Conservation (phyloP, 2,888 invertebrate species). For the Chloroclystis v-ata region DNA sequence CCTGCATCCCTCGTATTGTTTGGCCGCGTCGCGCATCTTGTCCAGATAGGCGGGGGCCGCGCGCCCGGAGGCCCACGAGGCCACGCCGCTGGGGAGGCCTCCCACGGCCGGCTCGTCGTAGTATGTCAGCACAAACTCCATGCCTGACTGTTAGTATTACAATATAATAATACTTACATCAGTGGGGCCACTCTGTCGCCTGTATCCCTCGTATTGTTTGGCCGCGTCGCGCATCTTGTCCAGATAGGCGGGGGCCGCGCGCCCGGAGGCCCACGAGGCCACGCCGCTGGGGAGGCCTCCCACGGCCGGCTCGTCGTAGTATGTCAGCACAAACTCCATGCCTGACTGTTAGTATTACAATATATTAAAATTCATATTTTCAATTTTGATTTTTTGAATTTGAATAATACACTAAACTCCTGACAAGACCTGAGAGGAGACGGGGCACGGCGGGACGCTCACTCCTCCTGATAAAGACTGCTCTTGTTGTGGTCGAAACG, state of each 20-base stretch:
- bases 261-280: constrained; percentile 87
- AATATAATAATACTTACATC: too few species aligned
- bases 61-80: constrained; percentile 86
- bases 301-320: constrained; percentile 78
- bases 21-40: constrained; percentile 75
- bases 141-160: too few species aligned
- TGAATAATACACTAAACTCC: too few species aligned
- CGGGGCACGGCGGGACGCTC: too few species aligned
- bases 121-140: too few species aligned
- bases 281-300: constrained; percentile 86
- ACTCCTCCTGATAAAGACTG: too few species aligned
- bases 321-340: too few species aligned
- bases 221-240: constrained; percentile 77
- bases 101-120: constrained; percentile 81
- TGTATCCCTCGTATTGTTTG: constrained; percentile 10
- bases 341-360: too few species aligned
- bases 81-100: constrained; percentile 85
- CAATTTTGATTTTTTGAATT: too few species aligned
- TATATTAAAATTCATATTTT: constrained; percentile 73
- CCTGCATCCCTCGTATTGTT: constrained; percentile 11
- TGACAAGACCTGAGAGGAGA: too few species aligned
- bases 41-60: constrained; percentile 88
- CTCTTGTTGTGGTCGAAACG: too few species aligned
- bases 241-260: constrained; percentile 88
- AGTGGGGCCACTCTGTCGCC: neutral